Base-by-base conservation (phyloP, 2,888 invertebrate genomes). In the Aphodius granarius region DNA sequence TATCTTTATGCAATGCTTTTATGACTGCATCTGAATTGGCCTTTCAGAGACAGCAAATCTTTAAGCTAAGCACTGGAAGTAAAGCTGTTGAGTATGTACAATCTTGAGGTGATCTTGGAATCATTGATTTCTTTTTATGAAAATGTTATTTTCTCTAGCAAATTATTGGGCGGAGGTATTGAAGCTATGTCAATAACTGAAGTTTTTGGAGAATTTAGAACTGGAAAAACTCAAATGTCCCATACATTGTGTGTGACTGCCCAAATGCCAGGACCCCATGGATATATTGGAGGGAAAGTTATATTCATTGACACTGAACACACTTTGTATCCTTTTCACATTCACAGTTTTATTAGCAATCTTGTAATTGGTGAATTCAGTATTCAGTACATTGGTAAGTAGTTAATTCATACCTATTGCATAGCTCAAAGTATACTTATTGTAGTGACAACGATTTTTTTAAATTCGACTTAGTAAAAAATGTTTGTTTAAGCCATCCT, bases 101-200 rank as follows among this genome's bases (percentile, higher is more conserved):
- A 20, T 15, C 9, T 19, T 43, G 15, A 20, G 0, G 19, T 15
- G 18, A 21, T 15, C 64, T 65, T 19, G 18, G 23, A 2, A 13
- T 62, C 23, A 71, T 71, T 18, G 19, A 17, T 18, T 23, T n/a
- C 66, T 66, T 13, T 23, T 74, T 63, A 74, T 71, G 5, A 16
- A 23, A 17, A 63, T 73, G 70, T 17, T 71, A 22, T 72, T 75
- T 15, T 70, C 1, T 68, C 86, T 79, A 94, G 94, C 83, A 93
- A 93, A 84, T 87, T 95, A 21, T 84, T 95, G 68, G 94, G 93
- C 3, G 94, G 95, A 22, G 95, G 95, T 0, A 89, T 95, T 73
- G 95, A 95, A 86, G 94, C 94, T 5, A 95, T 94, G 94, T 90
- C 94, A 0, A 94, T 95, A 73, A 95, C 95, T 0, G 95, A 95